Conservation (phyloP, 2,888 invertebrate genomes). For the Agonum fuliginosum region DNA sequence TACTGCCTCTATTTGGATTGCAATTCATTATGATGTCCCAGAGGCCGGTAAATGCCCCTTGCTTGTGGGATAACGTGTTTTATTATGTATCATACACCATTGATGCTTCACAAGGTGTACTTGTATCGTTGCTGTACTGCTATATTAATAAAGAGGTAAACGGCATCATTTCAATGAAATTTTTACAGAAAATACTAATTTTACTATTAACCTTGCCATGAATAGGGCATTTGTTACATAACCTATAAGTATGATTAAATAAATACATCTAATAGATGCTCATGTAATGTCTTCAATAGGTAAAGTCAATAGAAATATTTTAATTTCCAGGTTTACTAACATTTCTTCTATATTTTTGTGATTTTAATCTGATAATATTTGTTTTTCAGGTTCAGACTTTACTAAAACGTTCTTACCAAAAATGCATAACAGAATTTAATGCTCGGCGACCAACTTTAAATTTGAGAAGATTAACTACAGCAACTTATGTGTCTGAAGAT, state of each 20-base stretch:
- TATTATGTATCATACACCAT: constrained; percentile 77
- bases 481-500: constrained; percentile 50
- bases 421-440: neutral
- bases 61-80: constrained; percentile 75
- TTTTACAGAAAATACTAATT: no score
- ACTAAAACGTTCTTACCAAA: constrained; percentile 10
- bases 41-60: constrained; percentile 74
- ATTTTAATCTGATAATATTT: no score
- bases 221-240: no score
- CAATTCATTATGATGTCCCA: constrained; percentile 80
- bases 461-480: constrained; percentile 45
- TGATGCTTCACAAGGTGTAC: constrained; percentile 78
- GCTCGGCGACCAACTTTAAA: constrained; percentile 3
- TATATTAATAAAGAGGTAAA: constrained; percentile 78
- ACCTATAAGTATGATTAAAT: no score
- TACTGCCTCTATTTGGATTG: constrained; percentile 82
- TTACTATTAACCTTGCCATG: no score
- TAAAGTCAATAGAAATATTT: neutral
- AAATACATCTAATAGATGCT: no score
- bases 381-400: constrained; percentile 46
- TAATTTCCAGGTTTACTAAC: neutral
- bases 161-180: no score
- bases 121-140: constrained; percentile 80
- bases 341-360: neutral
- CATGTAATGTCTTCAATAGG: no score